A percentile compares a stretch with the other conserved stretches of the same genome.
phyloP scores from a whole-genome alignment of 1,140 invertebrate species.

The Drosophila seguyi region DNA sequence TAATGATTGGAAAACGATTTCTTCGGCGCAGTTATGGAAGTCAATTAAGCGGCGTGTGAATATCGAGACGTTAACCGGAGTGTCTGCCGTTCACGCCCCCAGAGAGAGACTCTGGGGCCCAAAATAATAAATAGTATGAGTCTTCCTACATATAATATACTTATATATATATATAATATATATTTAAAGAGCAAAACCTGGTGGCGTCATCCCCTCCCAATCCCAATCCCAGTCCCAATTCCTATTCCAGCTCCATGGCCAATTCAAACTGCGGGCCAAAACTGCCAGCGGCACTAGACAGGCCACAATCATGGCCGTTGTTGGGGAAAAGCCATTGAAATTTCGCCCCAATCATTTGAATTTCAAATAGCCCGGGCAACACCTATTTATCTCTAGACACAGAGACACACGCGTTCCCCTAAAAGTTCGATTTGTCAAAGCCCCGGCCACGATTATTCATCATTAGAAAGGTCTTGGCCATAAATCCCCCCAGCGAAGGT shows the following conservation, averaged over 20 bases:
- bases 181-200: slow-evolving; percentile 23
- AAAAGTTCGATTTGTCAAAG: slow-evolving; percentile 73
- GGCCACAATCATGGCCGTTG: slow-evolving; percentile 10
- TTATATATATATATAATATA: background rate
- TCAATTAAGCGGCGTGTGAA: slow-evolving; percentile 79
- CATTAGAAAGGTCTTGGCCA: slow-evolving; percentile 36
- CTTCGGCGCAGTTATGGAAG: slow-evolving; percentile 49
- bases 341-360: slow-evolving; percentile 70
- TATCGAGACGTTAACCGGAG: slow-evolving; percentile 50
- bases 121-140: slow-evolving; percentile 13
- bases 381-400: slow-evolving; percentile 25
- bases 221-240: background rate
- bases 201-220: slow-evolving; percentile 58
- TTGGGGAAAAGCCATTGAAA: slow-evolving; percentile 28
- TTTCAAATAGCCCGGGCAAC: slow-evolving; percentile 63
- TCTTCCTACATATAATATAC: slow-evolving; percentile 1
- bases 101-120: background rate
- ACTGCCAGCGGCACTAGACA: slow-evolving; percentile 40
- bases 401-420: slow-evolving; percentile 36
- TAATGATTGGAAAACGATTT: slow-evolving; percentile 76
- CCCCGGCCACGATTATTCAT: slow-evolving; percentile 52
- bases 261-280: slow-evolving; percentile 40
- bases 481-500: background rate
- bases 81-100: slow-evolving; percentile 59
- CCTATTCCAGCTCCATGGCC: background rate